Conservation (phyloP, 2,797 vertebrate species). For the Gymnopithys bicolor region DNA sequence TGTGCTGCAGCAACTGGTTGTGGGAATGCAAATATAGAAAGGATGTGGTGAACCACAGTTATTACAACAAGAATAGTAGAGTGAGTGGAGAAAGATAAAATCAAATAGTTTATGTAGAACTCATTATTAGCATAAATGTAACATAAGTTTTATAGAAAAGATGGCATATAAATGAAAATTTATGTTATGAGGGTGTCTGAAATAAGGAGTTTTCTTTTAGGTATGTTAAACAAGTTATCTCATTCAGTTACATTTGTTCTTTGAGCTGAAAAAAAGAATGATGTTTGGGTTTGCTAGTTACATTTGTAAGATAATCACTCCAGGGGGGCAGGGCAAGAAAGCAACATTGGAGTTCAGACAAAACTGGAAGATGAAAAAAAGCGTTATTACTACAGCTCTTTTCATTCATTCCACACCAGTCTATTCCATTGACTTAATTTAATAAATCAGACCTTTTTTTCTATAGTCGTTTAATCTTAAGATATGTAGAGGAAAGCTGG, state of each 20-base stretch:
- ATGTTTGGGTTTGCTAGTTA: background rate
- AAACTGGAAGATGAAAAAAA: background rate
- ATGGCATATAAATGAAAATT: background rate
- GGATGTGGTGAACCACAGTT: background rate
- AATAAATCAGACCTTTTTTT: background rate
- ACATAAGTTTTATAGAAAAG: background rate
- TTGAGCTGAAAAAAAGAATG: background rate
- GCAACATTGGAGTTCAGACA: background rate
- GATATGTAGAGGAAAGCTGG: background rate
- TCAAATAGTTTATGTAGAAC: background rate
- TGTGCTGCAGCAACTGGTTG: background rate
- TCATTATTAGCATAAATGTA: background rate
- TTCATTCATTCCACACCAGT: background rate
- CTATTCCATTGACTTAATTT: background rate
- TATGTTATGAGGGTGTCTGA: conserved; percentile 22
- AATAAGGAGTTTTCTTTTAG: conserved; percentile 33
- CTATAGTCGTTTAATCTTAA: background rate
- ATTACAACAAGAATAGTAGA: background rate
- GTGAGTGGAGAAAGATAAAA: background rate
- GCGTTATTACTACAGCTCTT: background rate
- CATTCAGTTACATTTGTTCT: conserved; percentile 26
- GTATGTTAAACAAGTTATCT: background rate
- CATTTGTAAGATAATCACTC: conserved; percentile 6
- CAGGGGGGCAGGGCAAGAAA: background rate
- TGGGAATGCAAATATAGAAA: background rate